Conservation (phyloP, 2,797 vertebrate genomes). For the Agapornis canus region DNA sequence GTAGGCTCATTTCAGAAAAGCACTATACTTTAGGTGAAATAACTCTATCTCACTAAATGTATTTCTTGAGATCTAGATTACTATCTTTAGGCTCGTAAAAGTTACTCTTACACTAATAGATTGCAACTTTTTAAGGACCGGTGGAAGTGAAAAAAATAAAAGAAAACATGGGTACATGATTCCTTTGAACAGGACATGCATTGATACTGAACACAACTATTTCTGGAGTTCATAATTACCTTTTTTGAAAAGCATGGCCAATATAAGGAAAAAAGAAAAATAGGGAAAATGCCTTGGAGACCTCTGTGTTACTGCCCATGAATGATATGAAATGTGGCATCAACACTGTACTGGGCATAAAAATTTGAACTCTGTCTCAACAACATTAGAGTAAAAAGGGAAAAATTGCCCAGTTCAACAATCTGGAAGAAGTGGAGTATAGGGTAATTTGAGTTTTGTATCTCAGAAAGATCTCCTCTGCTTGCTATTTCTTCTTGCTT, state of each 20-base stretch:
- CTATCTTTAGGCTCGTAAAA: not conserved
- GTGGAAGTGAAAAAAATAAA: not conserved
- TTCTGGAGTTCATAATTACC: not conserved
- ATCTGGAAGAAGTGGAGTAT: not conserved
- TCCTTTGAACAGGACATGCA: not conserved
- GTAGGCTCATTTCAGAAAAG: not conserved
- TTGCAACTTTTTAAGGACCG: not conserved
- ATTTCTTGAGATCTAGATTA: not conserved
- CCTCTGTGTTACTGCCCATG: not conserved
- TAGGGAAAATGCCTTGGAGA: not conserved
- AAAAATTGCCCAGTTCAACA: not conserved
- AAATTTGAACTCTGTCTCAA: not conserved
- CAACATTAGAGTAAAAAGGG: not conserved
- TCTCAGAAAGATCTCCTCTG: not conserved
- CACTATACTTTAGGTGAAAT: not conserved
- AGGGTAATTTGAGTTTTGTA: not conserved
- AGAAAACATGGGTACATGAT: rapidly evolving
- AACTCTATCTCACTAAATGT: not conserved
- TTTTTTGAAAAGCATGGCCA: not conserved
- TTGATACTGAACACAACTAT: not conserved
- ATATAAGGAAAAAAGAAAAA: not conserved
- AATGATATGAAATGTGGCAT: not conserved
- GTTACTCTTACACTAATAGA: not conserved
- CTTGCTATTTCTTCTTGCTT: not conserved
- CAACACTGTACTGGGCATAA: not conserved